These are phyloP conservation scores for Stomatorhinus walkeri DNA, from an alignment of 2,797 vertebrate genomes.

Conservation along the genomic window DNA sequence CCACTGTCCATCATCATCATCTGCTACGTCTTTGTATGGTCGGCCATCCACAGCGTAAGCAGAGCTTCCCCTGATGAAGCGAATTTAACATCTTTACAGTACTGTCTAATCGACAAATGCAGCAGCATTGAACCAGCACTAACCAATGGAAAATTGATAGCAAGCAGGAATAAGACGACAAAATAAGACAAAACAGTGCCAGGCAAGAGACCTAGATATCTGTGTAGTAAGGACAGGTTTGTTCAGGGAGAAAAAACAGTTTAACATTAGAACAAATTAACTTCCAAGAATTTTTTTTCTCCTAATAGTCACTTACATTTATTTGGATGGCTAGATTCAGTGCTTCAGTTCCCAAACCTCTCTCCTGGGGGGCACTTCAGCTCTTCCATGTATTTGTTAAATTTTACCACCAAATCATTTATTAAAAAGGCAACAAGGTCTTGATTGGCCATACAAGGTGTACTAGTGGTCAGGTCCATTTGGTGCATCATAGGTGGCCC, in stretches of 20 bases:
- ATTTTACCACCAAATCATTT: neutral
- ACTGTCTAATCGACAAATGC: neutral
- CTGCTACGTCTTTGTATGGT: constrained; percentile 78
- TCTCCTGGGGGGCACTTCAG: neutral
- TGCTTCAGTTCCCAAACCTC: neutral
- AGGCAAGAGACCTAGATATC: neutral
- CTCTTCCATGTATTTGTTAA: neutral
- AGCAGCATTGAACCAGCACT: neutral
- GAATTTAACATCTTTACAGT: neutral
- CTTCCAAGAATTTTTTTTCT: neutral
- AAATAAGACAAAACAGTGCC: neutral
- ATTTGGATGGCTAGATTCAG: neutral
- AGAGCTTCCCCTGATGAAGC: neutral
- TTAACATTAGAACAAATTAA: neutral
- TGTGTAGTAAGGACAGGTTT: neutral
- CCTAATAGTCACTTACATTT: neutral
- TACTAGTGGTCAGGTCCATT: neutral
- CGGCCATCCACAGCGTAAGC: constrained; percentile 74
- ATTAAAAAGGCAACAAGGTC: neutral
- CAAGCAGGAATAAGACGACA: neutral
- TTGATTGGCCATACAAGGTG: neutral
- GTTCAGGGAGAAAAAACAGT: neutral
- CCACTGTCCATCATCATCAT: constrained; percentile 69
- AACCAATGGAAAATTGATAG: neutral
- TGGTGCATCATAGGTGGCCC: constrained; percentile 49